Evolutionary conservation across 1,140 invertebrate species (phyloP).

Genomic region (Onthophagus taurus): DNA sequence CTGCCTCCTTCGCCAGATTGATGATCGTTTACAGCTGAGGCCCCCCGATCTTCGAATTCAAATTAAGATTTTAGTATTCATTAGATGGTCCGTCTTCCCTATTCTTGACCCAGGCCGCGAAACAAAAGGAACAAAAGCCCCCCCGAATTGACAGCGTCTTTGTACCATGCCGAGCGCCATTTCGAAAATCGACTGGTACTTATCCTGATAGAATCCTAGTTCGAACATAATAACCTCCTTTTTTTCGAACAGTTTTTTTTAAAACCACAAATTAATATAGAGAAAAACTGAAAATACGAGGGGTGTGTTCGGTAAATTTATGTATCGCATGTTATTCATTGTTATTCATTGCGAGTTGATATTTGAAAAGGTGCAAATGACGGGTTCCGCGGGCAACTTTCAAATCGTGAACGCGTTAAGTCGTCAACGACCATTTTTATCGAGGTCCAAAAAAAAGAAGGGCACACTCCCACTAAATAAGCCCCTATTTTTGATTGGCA

Average conservation of each 20-base stretch:
- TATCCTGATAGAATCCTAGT: neutral
- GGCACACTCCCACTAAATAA: no score
- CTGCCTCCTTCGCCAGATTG: conserved; percentile 16
- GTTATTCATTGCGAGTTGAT: no score
- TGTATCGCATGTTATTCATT: no score
- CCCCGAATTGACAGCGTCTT: no score
- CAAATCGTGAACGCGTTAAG: no score
- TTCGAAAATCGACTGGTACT: neutral
- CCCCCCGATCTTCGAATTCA: conserved; percentile 17
- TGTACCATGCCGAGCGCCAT: conserved; percentile 2
- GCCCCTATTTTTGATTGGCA: no score
- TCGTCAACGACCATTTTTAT: no score
- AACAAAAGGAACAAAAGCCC: conserved; percentile 2
- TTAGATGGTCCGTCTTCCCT: conserved; percentile 6
- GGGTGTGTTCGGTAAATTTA: no score
- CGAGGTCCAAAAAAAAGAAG: no score
- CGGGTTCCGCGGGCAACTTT: no score
- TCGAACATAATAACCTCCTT: conserved; percentile 2
- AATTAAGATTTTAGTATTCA: conserved; percentile 16
- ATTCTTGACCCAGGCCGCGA: neutral
- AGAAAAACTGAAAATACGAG: no score
- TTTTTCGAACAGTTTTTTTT: neutral
- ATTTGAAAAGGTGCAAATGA: no score
- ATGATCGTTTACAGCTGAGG: conserved; percentile 17
- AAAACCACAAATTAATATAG: neutral